Conservation (phyloP, 1,140 invertebrate species). For the Bombus impatiens region DNA sequence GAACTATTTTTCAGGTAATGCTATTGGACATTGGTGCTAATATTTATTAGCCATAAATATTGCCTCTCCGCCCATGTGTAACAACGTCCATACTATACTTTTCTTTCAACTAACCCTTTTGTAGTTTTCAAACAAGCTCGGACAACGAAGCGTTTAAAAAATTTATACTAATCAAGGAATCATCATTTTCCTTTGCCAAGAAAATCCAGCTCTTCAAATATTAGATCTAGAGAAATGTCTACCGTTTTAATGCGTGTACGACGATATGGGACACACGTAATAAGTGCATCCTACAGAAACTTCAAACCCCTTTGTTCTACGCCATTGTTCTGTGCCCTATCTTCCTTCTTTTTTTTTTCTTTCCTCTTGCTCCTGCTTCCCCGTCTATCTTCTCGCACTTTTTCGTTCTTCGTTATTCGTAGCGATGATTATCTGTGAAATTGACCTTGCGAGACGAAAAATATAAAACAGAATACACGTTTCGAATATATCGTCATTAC, state of each 20-base stretch:
- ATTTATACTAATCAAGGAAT: background rate
- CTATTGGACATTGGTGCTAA: constrained; percentile 32
- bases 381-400: background rate
- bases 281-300: background rate
- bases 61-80: background rate
- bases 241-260: background rate
- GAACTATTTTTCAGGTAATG: constrained; percentile 51
- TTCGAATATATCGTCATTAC: background rate
- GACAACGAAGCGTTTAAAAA: background rate
- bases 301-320: too few relatives aligned
- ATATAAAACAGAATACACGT: background rate
- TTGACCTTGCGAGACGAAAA: too few relatives aligned
- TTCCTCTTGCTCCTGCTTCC: background rate
- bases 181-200: background rate
- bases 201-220: background rate
- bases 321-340: too few relatives aligned
- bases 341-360: background rate
- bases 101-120: too few relatives aligned
- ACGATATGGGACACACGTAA: background rate
- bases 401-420: background rate
- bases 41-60: constrained; percentile 21
- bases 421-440: too few relatives aligned
- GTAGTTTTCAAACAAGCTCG: background rate
- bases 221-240: background rate
- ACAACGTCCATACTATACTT: background rate